A percentile compares a stretch with the other conserved stretches of the same genome.
These are phyloP conservation scores for Hydriomena furcata DNA, from an alignment of 2,888 invertebrate species.

Conservation along the genomic window DNA sequence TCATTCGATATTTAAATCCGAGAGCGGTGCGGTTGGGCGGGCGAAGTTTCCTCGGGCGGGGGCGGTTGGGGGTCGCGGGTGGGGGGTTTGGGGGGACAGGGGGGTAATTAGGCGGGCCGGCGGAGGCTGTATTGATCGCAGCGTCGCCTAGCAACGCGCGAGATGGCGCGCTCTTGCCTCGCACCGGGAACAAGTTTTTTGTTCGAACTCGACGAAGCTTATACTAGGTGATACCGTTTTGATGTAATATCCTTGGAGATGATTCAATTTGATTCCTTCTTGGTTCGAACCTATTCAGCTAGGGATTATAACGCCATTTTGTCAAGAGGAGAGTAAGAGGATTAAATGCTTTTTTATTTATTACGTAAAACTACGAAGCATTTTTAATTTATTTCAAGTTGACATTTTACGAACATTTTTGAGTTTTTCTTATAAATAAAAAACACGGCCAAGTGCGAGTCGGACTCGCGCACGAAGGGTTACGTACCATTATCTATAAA, in stretches of 20 bases:
- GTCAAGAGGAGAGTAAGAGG: slow-evolving; percentile 10
- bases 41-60: slow-evolving; percentile 59
- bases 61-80: slow-evolving; percentile 39
- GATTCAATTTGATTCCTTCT: slow-evolving; percentile 71
- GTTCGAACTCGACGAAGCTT: slow-evolving; percentile 53
- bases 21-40: slow-evolving; percentile 64
- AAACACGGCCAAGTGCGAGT: too few species aligned
- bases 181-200: slow-evolving; percentile 70
- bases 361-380: too few species aligned
- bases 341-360: too few species aligned
- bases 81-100: slow-evolving; percentile 40
- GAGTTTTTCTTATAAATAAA: too few species aligned
- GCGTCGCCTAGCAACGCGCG: slow-evolving; percentile 80
- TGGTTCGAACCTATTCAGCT: slow-evolving; percentile 46
- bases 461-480: too few species aligned
- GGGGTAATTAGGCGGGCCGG: slow-evolving; percentile 82
- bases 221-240: slow-evolving; percentile 76
- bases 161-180: slow-evolving; percentile 75
- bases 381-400: not conserved
- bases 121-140: slow-evolving; percentile 82
- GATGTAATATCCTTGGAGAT: slow-evolving; percentile 73
- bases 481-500: too few species aligned
- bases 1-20: slow-evolving; percentile 82
- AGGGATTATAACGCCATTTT: slow-evolving; percentile 30
- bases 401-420: too few species aligned